Base-by-base conservation (phyloP, 1,140 invertebrate genomes). In the Dysdera silvatica region DNA sequence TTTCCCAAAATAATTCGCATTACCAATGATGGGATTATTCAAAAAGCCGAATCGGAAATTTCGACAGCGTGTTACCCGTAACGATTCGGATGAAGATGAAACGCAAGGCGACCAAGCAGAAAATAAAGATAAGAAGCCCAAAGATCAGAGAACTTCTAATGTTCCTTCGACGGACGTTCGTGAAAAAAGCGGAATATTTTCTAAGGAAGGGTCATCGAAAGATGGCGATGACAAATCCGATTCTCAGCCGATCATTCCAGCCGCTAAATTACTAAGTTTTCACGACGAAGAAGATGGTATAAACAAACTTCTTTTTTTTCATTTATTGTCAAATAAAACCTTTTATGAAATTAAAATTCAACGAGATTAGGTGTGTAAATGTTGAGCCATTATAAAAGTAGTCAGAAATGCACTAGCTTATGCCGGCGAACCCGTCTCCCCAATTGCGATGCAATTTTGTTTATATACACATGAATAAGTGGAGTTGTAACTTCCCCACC, bases 31-130 rank as follows among this genome's bases (percentile, higher is more conserved):
- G 87, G 87, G 87, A 23, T 73, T 91, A 53, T 94, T 94, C 78
- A 87, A 87, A 69, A 94, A 93, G 77, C 91, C 91, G 6, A 89
- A 87, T 73, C 85, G 91, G 72, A 89, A 87, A 77, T 83, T 89
- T 68, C 84, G 91, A 69, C 78, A 85, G 63, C 82, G 90, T 66
- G 83, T 87, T 35, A 84, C 87, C 61, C 80, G 80, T 68, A 84
- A 82, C 55, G 85, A 87, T 69, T 85, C 87, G 0, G 75, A 77
- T 24, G 71, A 77, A 24, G 73, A 74, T 52, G 53, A 54, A 73
- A 79, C 74, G 71, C 79, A 59, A 68, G 73, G 40, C 8, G 61
- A 71, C 70, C 73, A 64, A 54, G 41, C 67, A 26, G 75, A 49
- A 85, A 88, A 59, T 84, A 87, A 76, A 69, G 73, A 73, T 54